Percentiles rank a stretch among this genome's conserved stretches.
Conservation (phyloP, 1,140 invertebrate genomes). For the Orius insidiosus region DNA sequence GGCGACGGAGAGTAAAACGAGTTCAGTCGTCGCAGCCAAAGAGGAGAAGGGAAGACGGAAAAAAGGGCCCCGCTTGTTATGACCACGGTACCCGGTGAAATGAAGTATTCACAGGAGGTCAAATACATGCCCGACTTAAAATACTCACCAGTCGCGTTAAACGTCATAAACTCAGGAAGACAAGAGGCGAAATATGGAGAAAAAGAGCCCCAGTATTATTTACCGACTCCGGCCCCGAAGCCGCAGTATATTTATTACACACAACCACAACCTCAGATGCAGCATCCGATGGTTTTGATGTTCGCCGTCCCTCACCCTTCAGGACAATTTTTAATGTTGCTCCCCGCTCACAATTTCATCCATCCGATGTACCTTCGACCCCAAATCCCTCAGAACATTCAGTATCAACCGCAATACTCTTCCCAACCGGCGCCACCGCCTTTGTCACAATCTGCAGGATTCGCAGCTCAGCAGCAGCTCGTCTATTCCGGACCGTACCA, state of each 20-base stretch:
- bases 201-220: conserved; percentile 1
- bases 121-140: background rate
- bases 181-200: no score
- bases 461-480: conserved; percentile 5
- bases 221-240: conserved; percentile 1
- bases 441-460: background rate
- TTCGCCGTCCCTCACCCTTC: conserved; percentile 6
- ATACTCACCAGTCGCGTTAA: background rate
- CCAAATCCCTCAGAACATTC: background rate
- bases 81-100: background rate
- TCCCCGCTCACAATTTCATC: conserved; percentile 3
- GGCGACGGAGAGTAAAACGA: conserved; percentile 4
- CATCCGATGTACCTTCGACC: background rate
- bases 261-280: background rate
- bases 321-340: conserved; percentile 4
- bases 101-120: background rate
- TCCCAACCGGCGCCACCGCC: background rate
- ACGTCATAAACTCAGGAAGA: no score
- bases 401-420: background rate
- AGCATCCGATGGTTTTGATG: conserved; percentile 2
- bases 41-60: background rate
- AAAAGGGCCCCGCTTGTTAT: conserved; percentile 5
- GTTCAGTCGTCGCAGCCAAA: background rate
- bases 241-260: conserved; percentile 6
- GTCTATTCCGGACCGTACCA: conserved; percentile 2